A percentile compares a stretch with the other conserved stretches of the same genome.
These are phyloP conservation scores for Ectemnius continuus DNA, from an alignment of 2,888 invertebrate species.

Conservation along the genomic window DNA sequence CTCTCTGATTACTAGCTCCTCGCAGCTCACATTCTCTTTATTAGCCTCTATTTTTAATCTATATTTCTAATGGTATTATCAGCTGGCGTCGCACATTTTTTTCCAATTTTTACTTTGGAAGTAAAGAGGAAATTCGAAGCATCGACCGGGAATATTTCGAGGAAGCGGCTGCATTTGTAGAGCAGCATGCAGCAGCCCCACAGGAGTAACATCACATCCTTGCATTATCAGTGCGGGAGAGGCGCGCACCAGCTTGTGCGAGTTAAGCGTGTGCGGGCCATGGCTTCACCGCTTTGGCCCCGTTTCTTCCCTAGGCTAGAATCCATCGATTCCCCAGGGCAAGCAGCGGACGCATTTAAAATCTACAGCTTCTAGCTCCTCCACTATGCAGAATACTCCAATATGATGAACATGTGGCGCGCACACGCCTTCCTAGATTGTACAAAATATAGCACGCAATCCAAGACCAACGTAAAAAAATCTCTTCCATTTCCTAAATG, in stretches of 20 bases:
- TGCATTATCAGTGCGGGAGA: conserved; percentile 4
- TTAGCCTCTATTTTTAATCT: too few relatives aligned
- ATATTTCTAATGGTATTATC: too few relatives aligned
- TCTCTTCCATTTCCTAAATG: not conserved
- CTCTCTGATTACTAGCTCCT: too few relatives aligned
- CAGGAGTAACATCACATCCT: conserved; percentile 27
- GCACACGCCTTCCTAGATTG: too few relatives aligned
- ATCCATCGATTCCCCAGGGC: too few relatives aligned
- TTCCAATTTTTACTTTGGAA: too few relatives aligned
- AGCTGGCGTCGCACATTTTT: too few relatives aligned
- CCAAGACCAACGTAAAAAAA: not conserved
- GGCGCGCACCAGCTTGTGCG: conserved; percentile 9
- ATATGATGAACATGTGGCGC: too few relatives aligned
- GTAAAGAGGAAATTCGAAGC: not conserved
- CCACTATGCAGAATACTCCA: too few relatives aligned
- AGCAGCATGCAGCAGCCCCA: conserved; percentile 12
- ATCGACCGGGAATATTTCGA: conserved; percentile 25
- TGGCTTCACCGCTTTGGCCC: not conserved
- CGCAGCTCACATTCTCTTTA: too few relatives aligned
- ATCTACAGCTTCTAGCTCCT: too few relatives aligned
- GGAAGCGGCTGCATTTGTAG: conserved; percentile 28
- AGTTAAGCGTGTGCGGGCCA: conserved; percentile 4
- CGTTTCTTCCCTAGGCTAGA: conserved; percentile 2
- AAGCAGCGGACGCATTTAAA: too few relatives aligned
- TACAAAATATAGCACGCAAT: not conserved